Evolutionary conservation across 2,113 vertebrate genomes (phyloP).

Genomic region (Eleginops maclovinus): DNA sequence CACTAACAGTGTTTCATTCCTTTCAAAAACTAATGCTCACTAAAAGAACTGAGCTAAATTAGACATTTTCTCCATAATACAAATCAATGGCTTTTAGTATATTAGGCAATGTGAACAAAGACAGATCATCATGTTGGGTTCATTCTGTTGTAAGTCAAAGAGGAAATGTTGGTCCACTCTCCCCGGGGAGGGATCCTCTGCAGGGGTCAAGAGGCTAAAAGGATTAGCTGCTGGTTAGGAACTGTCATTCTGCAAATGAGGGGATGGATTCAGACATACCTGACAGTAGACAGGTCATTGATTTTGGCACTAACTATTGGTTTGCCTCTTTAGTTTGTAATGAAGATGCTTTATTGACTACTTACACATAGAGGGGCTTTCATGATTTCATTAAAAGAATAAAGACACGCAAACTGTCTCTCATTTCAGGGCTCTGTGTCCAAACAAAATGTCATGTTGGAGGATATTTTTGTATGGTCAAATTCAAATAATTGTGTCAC

Average conservation of each 20-base stretch:
- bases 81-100: slow-evolving; percentile 9
- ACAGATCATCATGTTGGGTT: background rate
- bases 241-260: slow-evolving; percentile 34
- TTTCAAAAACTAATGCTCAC: too few relatives aligned
- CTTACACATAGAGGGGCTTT: background rate
- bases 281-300: slow-evolving; percentile 40
- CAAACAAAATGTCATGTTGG: background rate
- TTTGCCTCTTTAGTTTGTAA: slow-evolving; percentile 33
- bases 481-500: too few relatives aligned
- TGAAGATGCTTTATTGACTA: slow-evolving; percentile 36
- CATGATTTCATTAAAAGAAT: background rate
- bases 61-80: background rate
- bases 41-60: too few relatives aligned
- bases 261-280: slow-evolving; percentile 20
- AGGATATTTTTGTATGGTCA: background rate
- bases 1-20: too few relatives aligned
- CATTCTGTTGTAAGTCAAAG: slow-evolving; percentile 20
- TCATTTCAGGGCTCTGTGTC: background rate
- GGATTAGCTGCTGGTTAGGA: slow-evolving; percentile 49
- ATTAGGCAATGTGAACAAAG: slow-evolving; percentile 1
- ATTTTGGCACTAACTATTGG: slow-evolving; percentile 30
- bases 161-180: slow-evolving; percentile 3
- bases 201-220: slow-evolving; percentile 54
- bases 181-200: slow-evolving; percentile 29
- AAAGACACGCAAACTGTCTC: background rate